Percentiles rank a stretch among this genome's conserved stretches.
Evolutionary conservation across 2,113 vertebrate species (phyloP).

Genomic region (Ploceus nigricollis): DNA sequence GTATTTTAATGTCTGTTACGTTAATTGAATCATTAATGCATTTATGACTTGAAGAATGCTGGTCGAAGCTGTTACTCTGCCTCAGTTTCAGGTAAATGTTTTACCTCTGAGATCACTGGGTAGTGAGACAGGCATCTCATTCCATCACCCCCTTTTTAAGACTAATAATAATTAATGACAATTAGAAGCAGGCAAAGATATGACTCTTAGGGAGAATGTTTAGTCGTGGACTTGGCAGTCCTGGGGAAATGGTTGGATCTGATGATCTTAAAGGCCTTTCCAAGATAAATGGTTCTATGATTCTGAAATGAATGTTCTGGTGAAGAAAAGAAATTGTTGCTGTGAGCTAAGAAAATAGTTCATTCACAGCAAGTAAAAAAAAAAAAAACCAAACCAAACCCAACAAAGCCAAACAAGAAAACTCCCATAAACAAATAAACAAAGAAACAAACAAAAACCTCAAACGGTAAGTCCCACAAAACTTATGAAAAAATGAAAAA

Average conservation of each 20-base stretch:
- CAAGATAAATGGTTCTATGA: not conserved
- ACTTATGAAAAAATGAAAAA: not conserved
- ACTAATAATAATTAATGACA: not conserved
- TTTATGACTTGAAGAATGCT: not conserved
- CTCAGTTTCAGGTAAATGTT: not conserved
- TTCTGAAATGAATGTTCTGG: not conserved
- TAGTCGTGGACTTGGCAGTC: not conserved
- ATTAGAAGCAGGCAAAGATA: not conserved
- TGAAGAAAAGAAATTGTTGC: not conserved
- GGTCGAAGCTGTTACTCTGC: not conserved
- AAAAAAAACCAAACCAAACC: not conserved
- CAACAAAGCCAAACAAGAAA: not conserved
- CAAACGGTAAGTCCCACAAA: not conserved
- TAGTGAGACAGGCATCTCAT: not conserved
- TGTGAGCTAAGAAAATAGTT: not conserved
- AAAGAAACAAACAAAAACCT: not conserved
- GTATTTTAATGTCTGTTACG: not conserved
- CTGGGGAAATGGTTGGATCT: not conserved
- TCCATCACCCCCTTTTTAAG: fast-evolving
- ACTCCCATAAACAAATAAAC: fast-evolving
- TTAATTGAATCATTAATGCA: not conserved
- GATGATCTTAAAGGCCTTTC: not conserved
- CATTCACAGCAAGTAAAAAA: not conserved
- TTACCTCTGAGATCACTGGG: not conserved
- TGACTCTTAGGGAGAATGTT: not conserved